phyloP scores from a whole-genome alignment of 2,113 vertebrate species.

The Tragelaphus buxtoni region DNA sequence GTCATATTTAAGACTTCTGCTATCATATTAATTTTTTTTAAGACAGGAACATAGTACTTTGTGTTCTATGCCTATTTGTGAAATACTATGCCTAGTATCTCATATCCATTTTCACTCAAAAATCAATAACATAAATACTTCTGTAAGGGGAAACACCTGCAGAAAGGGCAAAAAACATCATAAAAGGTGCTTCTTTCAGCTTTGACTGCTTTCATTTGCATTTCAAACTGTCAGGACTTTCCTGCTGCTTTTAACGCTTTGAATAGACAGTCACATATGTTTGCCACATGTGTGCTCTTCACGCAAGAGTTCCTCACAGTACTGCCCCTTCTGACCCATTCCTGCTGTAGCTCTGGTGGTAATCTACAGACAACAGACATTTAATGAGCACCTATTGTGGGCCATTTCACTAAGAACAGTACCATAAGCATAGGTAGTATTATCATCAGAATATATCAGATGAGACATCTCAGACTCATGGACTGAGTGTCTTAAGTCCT shows the following conservation, averaged over 20 bases:
- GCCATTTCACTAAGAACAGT: neutral
- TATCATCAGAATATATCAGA: neutral
- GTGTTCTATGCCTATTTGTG: neutral
- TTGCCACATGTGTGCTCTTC: neutral
- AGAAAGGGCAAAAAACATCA: neutral
- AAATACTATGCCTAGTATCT: neutral
- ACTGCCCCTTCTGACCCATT: neutral
- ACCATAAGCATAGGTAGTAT: neutral
- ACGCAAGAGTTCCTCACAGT: neutral
- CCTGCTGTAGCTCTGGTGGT: neutral
- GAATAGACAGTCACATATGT: neutral
- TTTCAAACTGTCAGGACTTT: neutral
- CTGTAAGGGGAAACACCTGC: neutral
- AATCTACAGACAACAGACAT: neutral
- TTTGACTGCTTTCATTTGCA: neutral
- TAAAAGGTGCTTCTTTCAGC: neutral
- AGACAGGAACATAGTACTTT: constrained; percentile 13
- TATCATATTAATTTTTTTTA: constrained; percentile 1
- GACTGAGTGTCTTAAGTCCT: neutral
- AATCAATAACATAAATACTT: neutral
- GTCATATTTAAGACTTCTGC: constrained; percentile 26
- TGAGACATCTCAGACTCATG: neutral
- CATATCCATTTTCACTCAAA: constrained; percentile 22
- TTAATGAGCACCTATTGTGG: neutral
- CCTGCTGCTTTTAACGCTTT: neutral